A percentile compares a stretch with the other conserved stretches of the same genome.
phyloP scores from a whole-genome alignment of 2,888 invertebrate genomes.

The Leptinotarsa tumamoca region DNA sequence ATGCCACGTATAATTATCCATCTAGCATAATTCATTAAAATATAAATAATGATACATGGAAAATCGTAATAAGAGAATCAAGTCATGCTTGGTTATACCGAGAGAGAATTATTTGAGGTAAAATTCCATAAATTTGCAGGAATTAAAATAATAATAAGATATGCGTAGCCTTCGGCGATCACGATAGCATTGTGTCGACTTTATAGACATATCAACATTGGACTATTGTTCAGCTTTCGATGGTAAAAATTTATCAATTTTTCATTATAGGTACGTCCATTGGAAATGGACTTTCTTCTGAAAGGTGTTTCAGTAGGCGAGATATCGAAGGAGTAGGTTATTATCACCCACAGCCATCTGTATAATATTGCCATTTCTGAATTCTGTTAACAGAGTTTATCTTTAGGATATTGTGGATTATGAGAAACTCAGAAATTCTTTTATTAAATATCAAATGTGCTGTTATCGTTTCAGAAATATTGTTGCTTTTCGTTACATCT shows the following conservation, averaged over 20 bases:
- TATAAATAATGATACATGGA: slow-evolving; percentile 38
- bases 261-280: slow-evolving; percentile 9
- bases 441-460: too few species aligned
- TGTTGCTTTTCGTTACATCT: too few species aligned
- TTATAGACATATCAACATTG: slow-evolving; percentile 58
- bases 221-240: slow-evolving; percentile 25
- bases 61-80: slow-evolving; percentile 38
- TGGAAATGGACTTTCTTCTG: slow-evolving; percentile 18
- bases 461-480: too few species aligned
- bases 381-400: too few species aligned
- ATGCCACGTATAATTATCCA: slow-evolving; percentile 29
- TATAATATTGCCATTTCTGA: too few species aligned
- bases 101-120: slow-evolving; percentile 50
- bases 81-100: slow-evolving; percentile 28
- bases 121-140: slow-evolving; percentile 59
- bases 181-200: slow-evolving; percentile 61
- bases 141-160: slow-evolving; percentile 60
- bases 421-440: too few species aligned
- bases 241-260: slow-evolving; percentile 6
- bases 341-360: too few species aligned
- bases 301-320: background rate
- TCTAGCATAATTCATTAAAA: slow-evolving; percentile 35
- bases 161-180: slow-evolving; percentile 56
- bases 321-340: background rate
- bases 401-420: too few species aligned